Percentiles rank a stretch among this genome's conserved stretches.
Conservation (phyloP, 2,888 invertebrate species). For the Unio delphinus region DNA sequence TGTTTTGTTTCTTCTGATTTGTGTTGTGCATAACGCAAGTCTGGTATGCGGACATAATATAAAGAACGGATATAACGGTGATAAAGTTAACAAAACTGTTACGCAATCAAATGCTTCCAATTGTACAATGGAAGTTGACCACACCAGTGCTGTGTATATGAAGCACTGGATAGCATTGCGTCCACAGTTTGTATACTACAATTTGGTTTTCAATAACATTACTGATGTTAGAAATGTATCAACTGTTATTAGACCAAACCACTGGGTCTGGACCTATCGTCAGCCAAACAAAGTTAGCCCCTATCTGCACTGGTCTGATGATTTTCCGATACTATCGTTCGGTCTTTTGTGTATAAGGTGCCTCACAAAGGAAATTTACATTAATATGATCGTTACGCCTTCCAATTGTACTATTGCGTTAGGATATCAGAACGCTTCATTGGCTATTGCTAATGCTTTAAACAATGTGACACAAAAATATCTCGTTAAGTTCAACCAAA, state of each 20-base stretch:
- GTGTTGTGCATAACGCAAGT: no score
- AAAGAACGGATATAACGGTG: no score
- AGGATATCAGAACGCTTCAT: slow-evolving; percentile 9
- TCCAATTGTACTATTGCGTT: slow-evolving; percentile 10
- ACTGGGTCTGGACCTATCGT: slow-evolving; percentile 25
- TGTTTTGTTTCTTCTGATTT: no score
- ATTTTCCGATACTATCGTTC: slow-evolving; percentile 21
- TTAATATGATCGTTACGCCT: slow-evolving; percentile 7
- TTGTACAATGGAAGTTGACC: no score
- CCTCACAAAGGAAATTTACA: background rate
- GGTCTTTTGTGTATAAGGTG: slow-evolving; percentile 16
- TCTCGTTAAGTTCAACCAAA: background rate
- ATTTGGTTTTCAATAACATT: no score
- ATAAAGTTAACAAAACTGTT: no score
- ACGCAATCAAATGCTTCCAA: no score
- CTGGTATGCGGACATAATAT: no score
- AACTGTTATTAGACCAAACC: slow-evolving; percentile 8
- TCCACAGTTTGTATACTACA: no score
- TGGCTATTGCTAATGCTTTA: slow-evolving; percentile 10
- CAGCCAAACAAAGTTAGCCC: slow-evolving; percentile 9
- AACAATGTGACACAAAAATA: slow-evolving; percentile 15
- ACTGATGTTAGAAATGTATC: no score
- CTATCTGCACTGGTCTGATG: slow-evolving; percentile 22
- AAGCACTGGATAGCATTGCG: no score
- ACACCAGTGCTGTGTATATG: no score